Percentiles rank a stretch among this genome's conserved stretches.
Evolutionary conservation across 2,113 vertebrate species (phyloP).

Genomic region (Chrysochloris asiatica): DNA sequence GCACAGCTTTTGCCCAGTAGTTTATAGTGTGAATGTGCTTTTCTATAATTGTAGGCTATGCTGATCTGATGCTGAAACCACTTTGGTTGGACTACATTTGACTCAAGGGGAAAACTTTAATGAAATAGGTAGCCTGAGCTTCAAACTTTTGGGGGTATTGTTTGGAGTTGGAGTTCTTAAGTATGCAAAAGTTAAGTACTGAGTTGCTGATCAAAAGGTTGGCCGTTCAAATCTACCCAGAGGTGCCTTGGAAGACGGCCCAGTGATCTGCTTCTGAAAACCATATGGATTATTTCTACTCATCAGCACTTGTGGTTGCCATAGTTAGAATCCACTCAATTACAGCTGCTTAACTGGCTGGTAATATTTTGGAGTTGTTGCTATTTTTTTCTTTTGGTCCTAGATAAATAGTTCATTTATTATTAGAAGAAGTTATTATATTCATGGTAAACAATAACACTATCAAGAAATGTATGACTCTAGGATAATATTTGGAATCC

Average conservation of each 20-base stretch:
- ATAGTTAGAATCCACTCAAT: not conserved
- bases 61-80: not conserved
- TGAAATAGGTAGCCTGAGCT: not conserved
- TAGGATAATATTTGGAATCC: too few relatives aligned
- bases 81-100: conserved; percentile 7
- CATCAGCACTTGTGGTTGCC: not conserved
- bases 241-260: not conserved
- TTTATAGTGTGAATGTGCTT: conserved; percentile 21
- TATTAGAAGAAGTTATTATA: conserved; percentile 16
- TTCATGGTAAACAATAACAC: not conserved
- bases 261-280: not conserved
- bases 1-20: conserved; percentile 1
- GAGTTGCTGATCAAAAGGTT: not conserved
- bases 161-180: not conserved
- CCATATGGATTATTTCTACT: not conserved
- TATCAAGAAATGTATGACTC: conserved; percentile 29
- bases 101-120: conserved; percentile 25
- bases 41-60: conserved; percentile 22
- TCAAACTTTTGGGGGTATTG: not conserved
- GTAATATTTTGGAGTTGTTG: not conserved
- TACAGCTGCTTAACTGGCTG: not conserved
- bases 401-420: conserved; percentile 35
- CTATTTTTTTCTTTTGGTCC: not conserved
- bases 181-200: not conserved
- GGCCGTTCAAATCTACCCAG: not conserved